Base-by-base conservation (phyloP, 2,888 invertebrate genomes). In the Sinotaia quadrata region DNA sequence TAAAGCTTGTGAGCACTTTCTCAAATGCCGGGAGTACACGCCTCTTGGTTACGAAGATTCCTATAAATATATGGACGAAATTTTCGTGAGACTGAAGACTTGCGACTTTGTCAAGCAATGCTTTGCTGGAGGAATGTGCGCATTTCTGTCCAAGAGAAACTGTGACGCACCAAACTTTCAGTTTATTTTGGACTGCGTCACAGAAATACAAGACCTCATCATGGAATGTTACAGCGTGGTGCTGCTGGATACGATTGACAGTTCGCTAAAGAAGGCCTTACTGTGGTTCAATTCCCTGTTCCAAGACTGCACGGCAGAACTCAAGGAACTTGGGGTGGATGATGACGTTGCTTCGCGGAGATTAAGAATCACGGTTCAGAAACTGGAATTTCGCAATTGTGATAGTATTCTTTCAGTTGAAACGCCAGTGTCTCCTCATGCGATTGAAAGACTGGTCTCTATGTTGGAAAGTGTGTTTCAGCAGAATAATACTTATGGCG, bases 141-240 rank as follows among this genome's bases (percentile, higher is more conserved):
- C 41, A 1, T 27, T 52, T 8, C 29, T 63, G 31, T 2, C 66
- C 65, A 18, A 69, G 18, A 3, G 18, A 47, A 41, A 41, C 15
- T n/a, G n/a, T 18, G n/a, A 41, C 15, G n/a, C n/a, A n/a, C n/a
- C n/a, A 31, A 34, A 66, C 49, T 52, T 57, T n/a, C 31, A 57
- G 21, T 78, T 78, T 44, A 69, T 79, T 36, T 47, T 47, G 27
- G 71, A 69, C 10, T 75, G 77, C 61, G 69, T 78, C 21, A 59
- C 65, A 15, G 59, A 52, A 18, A 73, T 79, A 10, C 74, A 74
- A 52, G 72, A 69, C 15, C 57, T 79, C 8, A 73, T 79, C 24
- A 58, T 76, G 58, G 75, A 77, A 67, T 78, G 78, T 34, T 76
- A 75, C 67, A 73, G 71, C 58, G 62, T 67, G 18, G 69, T 74